These are phyloP conservation scores for Helicoverpa zea DNA, from an alignment of 1,140 invertebrate species.

Conservation along the genomic window DNA sequence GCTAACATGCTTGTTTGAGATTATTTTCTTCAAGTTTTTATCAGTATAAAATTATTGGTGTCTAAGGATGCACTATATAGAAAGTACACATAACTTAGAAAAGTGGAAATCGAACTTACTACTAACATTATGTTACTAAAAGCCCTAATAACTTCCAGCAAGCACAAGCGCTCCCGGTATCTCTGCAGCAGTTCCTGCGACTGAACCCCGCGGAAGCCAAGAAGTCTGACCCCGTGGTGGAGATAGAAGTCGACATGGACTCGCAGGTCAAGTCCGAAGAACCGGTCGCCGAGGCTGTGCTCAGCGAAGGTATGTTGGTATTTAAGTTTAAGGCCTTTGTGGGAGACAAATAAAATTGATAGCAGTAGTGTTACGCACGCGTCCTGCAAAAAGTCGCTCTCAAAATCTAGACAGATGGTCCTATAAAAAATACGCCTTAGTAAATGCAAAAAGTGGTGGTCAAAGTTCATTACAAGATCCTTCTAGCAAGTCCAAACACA, in stretches of 20 bases:
- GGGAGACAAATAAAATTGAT: too few species aligned
- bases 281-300: slow-evolving; percentile 58
- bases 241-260: slow-evolving; percentile 55
- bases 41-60: too few species aligned
- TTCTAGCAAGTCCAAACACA: neutral
- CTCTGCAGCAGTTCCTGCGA: slow-evolving; percentile 89
- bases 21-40: too few species aligned
- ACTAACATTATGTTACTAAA: neutral
- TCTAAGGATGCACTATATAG: too few species aligned
- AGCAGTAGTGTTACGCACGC: too few species aligned
- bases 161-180: slow-evolving; percentile 84
- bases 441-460: slow-evolving; percentile 1
- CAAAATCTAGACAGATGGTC: too few species aligned
- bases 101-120: neutral
- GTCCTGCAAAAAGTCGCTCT: too few species aligned
- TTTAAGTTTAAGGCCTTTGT: too few species aligned
- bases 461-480: neutral
- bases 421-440: neutral
- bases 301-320: slow-evolving; percentile 64
- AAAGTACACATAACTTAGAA: too few species aligned
- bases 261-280: slow-evolving; percentile 58
- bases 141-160: slow-evolving; percentile 61
- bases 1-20: too few species aligned
- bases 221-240: slow-evolving; percentile 35
- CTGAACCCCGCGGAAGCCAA: slow-evolving; percentile 66